Evolutionary conservation across 2,888 invertebrate genomes (phyloP), one percentile per base, ranked within the genome.

Genomic region (Nymphalis c-album): DNA sequence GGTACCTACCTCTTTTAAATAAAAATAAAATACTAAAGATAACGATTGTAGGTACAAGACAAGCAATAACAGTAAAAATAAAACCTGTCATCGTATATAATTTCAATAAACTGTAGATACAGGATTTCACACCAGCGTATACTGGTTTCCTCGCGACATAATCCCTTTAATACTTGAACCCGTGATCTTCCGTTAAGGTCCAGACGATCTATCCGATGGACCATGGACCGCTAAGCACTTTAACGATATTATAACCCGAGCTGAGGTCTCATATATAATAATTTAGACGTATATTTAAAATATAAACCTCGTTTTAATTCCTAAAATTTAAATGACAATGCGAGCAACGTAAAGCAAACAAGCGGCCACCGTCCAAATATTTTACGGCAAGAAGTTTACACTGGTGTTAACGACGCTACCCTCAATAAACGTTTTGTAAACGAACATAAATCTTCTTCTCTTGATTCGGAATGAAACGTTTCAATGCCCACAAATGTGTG

Each of bases 391-490:
- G 86, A 87, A 88, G 76, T 88, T 90, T 85, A 92, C 91, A 88
- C 78, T 80, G 82, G 91, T 89, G 91, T 91, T 92, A 92, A 92
- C 91, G 91, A 92, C 86, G 75, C 77, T 78, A 76, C 81, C 85
- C 81, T 76, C 87, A 81, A 90, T 90, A 91, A 91, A 91, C 85
- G 81, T 85, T 84, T 88, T 88, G 85, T 86, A 80, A 81, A 77
- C 78, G 76, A 69, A 84, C 85, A 90, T 91, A 91, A 91, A 91
- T 91, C 91, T 87, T 66, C 58, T 51, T 65, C 69, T 74, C 76
- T 76, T 75, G 74, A 77, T 75, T 74, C 75, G 76, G 78, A 76
- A 82, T 77, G 76, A 81, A 85, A 85, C 82, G 80, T 81, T 80
- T 85, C 82, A 86, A 89, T 86, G 78, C 81, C 82, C 84, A 78